Percentiles rank a stretch among this genome's conserved stretches.
phyloP scores from a whole-genome alignment of 1,140 invertebrate species.

The Pantala flavescens region DNA sequence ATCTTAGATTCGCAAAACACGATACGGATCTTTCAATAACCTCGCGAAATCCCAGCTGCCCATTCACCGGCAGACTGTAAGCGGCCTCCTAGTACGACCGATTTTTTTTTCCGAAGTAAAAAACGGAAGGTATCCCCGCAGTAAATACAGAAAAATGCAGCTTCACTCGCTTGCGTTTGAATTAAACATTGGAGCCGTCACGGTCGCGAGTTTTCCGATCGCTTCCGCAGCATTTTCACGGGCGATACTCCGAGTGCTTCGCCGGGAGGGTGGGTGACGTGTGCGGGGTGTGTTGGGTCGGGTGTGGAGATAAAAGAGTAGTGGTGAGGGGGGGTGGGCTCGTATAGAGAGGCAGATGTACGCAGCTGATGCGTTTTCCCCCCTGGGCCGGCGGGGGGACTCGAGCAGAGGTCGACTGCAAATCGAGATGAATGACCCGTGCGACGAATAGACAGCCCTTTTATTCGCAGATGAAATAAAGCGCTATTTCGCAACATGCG shows the following conservation, averaged over 20 bases:
- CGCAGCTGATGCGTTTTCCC: background rate
- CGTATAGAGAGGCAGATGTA: background rate
- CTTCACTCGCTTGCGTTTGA: background rate
- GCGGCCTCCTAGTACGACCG: too few relatives aligned
- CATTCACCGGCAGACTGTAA: too few relatives aligned
- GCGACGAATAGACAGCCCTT: too few relatives aligned
- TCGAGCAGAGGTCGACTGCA: background rate
- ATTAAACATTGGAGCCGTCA: background rate
- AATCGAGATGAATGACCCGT: slow-evolving; percentile 2
- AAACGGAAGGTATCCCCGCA: too few relatives aligned
- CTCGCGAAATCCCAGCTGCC: too few relatives aligned
- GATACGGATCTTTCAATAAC: too few relatives aligned
- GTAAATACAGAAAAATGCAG: too few relatives aligned
- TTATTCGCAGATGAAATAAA: too few relatives aligned
- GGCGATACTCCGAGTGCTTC: background rate
- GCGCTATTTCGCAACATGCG: too few relatives aligned
- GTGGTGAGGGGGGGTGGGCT: background rate
- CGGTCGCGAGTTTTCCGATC: background rate
- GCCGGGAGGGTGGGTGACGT: background rate
- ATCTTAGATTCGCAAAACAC: too few relatives aligned
- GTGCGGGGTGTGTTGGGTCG: background rate
- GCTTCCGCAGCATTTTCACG: background rate
- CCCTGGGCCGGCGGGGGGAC: background rate
- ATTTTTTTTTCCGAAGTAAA: too few relatives aligned
- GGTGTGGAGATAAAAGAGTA: background rate